Percentiles rank a stretch among this genome's conserved stretches.
Evolutionary conservation across 1,140 invertebrate species (phyloP).

Genomic region (Ceratosolen solmsi): DNA sequence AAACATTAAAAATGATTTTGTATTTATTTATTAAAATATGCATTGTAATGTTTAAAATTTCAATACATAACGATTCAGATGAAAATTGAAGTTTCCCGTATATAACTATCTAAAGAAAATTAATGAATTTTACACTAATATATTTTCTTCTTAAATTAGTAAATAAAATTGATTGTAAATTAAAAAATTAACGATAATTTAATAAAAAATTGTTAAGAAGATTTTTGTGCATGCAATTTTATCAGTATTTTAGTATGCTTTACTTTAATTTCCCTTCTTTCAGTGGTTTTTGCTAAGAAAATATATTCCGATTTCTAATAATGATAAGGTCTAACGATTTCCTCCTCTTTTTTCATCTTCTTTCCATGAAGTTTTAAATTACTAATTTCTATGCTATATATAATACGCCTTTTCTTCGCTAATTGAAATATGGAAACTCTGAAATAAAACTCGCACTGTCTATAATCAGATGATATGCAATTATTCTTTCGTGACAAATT

Average conservation of each 20-base stretch:
- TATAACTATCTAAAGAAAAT: no score
- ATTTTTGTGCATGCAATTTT: neutral
- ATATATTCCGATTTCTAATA: slow-evolving; percentile 28
- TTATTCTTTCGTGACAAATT: neutral
- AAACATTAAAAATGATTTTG: neutral
- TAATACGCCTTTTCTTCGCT: neutral
- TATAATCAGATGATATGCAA: neutral
- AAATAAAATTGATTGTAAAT: no score
- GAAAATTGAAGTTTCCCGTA: no score
- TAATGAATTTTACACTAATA: no score
- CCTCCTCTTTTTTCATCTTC: slow-evolving; percentile 29
- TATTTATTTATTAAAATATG: no score
- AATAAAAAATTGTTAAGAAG: neutral
- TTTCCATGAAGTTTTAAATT: neutral
- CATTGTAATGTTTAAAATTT: no score
- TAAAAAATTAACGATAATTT: no score
- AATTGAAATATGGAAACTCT: neutral
- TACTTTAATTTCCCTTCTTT: slow-evolving; percentile 1
- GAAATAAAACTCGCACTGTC: neutral
- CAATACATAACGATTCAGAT: no score
- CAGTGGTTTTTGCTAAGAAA: neutral
- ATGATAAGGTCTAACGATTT: slow-evolving; percentile 17
- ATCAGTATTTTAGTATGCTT: neutral
- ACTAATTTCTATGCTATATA: neutral
- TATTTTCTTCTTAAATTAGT: no score